Percentiles rank a stretch among this genome's conserved stretches.
Conservation (phyloP, 2,797 vertebrate genomes). For the Gymnopithys bicolor region DNA sequence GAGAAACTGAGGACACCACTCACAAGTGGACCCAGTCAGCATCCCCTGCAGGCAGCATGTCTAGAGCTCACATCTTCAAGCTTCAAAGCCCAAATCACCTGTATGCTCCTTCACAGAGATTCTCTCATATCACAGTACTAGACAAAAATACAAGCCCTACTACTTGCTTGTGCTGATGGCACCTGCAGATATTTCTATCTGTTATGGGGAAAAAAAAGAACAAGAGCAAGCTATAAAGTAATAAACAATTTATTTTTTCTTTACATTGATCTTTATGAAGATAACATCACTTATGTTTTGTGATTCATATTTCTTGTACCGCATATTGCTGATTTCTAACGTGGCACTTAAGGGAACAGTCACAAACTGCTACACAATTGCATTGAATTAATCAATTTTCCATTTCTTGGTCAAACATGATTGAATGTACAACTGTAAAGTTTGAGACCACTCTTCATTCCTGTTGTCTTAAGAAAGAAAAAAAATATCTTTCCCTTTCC, state of each 20-base stretch:
- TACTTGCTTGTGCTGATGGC: background rate
- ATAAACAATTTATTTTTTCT: slow-evolving; percentile 48
- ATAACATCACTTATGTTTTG: background rate
- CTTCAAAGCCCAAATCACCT: background rate
- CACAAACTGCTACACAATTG: background rate
- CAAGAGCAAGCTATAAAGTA: background rate
- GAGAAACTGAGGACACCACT: background rate
- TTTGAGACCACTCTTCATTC: background rate
- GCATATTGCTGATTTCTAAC: background rate
- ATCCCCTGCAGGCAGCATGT: background rate
- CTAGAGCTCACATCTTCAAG: background rate
- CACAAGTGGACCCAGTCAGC: background rate
- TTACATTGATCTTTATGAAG: slow-evolving; percentile 28
- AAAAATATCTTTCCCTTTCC: background rate
- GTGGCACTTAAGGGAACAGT: slow-evolving; percentile 26
- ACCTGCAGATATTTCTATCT: background rate
- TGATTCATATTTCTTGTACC: slow-evolving; percentile 33
- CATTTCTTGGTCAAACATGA: background rate
- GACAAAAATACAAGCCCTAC: background rate
- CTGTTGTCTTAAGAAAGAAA: background rate
- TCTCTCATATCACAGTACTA: background rate
- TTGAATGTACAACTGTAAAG: background rate
- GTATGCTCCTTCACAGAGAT: background rate
- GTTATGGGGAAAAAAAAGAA: background rate
- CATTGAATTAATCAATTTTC: background rate